Evolutionary conservation across 2,797 vertebrate species (phyloP), one percentile per base, ranked within the genome.

Genomic region (Scleropages formosus): DNA sequence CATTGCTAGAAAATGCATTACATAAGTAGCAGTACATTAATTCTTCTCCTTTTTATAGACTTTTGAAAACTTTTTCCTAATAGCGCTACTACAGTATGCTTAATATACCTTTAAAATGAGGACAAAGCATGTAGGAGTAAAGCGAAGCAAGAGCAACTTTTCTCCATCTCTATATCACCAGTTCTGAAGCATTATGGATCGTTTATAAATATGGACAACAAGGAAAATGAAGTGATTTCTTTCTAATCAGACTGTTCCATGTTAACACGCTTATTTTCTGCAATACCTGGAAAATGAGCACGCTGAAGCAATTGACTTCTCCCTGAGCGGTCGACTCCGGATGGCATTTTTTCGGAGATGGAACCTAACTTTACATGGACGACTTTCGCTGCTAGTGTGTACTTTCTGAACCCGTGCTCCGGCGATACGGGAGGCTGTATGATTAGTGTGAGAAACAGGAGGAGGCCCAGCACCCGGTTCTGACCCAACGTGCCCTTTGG

Each of bases 401-500:
- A 51, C 59, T 62, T n/a, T 26, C 39, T 67, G 1, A 61, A 62
- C 16, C 62, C 49, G 46, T 16, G 60, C 51, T 39, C 11, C 73
- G 44, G 13, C 39, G 26, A 39, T 22, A 69, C 68, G 44, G 58
- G 78, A 76, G 78, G 53, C 15, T 73, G 73, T 2, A 58, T 81
- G 68, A 77, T 61, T 73, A 49, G 67, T 58, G 75, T 27, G 39
- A 78, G 59, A 78, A 71, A 80, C 78, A 22, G 71, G 20, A 71
- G 53, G 73, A 59, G 74, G 84, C 75, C 6, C 44, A 67, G 65
- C 67, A 51, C 67, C 49, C n/a, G 66, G 51, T 10, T 12, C 22
- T 61, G 26, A 49, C 88, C 87, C 86, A 83, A 85, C 80, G 87
- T 89, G 88, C 84, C 78, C 89, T 88, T 82, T 84, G 81, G 81